Base-by-base conservation (phyloP, 2,888 invertebrate species). In the Gymnocheta viridis region DNA sequence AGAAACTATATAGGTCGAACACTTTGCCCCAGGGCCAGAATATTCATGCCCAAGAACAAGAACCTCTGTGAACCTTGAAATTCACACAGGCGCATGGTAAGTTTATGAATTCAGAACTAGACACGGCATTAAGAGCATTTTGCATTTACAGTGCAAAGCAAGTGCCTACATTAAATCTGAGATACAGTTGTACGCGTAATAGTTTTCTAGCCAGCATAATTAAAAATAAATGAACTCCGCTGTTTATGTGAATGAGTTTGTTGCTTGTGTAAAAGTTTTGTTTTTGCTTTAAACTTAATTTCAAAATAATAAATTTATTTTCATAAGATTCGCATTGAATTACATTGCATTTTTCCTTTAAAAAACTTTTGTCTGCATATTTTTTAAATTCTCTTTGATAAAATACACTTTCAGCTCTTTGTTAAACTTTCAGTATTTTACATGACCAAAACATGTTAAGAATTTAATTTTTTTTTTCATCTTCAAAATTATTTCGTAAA, bases 391-490 rank as follows among this genome's bases (percentile, higher is more conserved):
- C 14, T n/a, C n/a, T 44, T 41, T 44, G 29, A 27, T 24, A 17
- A 6, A 41, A 29, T 22, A 22, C 10, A 41, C 17, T 64, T 74
- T 38, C 10, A 17, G 4, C 17, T 66, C 51, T 82, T 76, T 76
- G 32, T 47, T 47, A 29, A 76, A 76, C 38, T 82, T 76, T 76
- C 12, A n/a, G 58, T 82, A 69, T 22, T 67, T 56, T 70, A 80
- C 77, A 84, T 80, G 76, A 76, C 80, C 72, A 77, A 67, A 84
- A 70, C 72, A 84, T 66, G 60, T 58, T 67, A 41, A 64, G 14
- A 35, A 22, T 66, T 41, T 56, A 32, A 49, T 35, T 51, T 38
- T 49, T 54, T 5, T 27, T 64, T 64, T 5, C 49, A 73, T 49
- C 49, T 35, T 24, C 24, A 60, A 72, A 58, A 66, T 41, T 60